phyloP scores from a whole-genome alignment of 2,888 invertebrate species.

The Lepidonotus clava region DNA sequence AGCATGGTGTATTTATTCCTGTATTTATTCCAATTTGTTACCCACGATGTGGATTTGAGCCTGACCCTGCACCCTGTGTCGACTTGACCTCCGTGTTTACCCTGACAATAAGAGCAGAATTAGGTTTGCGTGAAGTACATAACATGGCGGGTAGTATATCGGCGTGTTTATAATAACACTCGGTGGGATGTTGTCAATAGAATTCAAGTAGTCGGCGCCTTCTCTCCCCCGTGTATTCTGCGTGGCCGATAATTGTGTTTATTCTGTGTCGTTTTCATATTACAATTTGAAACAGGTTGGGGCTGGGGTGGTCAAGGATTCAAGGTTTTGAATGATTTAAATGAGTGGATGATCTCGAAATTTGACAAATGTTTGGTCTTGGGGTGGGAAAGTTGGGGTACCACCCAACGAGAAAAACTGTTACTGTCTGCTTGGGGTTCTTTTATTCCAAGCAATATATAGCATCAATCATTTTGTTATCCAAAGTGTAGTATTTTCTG shows the following conservation, averaged over 20 bases:
- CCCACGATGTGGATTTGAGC: background rate
- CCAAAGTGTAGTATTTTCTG: too few relatives aligned
- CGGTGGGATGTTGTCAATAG: background rate
- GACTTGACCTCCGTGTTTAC: background rate
- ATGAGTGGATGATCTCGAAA: background rate
- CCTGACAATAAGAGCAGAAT: background rate
- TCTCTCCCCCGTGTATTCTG: background rate
- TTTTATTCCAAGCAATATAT: too few relatives aligned
- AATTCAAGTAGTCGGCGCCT: background rate
- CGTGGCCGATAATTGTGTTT: background rate
- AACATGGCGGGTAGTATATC: background rate
- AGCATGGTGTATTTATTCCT: too few relatives aligned
- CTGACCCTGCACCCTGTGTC: background rate
- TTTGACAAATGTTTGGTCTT: background rate
- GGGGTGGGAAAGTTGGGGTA: too few relatives aligned
- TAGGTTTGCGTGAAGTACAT: background rate
- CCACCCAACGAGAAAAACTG: too few relatives aligned
- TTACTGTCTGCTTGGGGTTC: too few relatives aligned
- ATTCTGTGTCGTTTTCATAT: background rate
- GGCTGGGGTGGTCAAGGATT: too few relatives aligned
- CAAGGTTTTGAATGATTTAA: background rate
- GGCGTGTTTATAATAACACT: slow-evolving; percentile 4
- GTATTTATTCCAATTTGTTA: slow-evolving; percentile 1
- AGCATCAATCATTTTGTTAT: too few relatives aligned
- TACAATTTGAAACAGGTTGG: background rate